phyloP scores from a whole-genome alignment of 2,113 vertebrate genomes.

The Bos javanicus region DNA sequence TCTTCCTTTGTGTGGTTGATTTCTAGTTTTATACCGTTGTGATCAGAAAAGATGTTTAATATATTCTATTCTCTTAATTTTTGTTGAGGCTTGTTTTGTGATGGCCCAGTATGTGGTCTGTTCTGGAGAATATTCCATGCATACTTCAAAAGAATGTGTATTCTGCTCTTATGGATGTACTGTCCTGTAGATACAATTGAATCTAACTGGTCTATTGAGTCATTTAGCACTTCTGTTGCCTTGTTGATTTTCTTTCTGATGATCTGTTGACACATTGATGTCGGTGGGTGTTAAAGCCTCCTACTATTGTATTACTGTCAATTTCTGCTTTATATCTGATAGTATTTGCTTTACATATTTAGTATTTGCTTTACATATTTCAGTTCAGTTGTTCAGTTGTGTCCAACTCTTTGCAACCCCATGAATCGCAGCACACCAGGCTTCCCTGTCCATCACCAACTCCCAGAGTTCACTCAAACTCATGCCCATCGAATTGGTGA shows the following conservation, averaged over 20 bases:
- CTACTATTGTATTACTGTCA: background rate
- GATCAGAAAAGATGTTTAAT: background rate
- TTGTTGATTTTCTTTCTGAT: background rate
- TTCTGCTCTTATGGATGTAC: background rate
- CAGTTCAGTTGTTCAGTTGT: too few species aligned
- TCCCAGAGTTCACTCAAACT: too few species aligned
- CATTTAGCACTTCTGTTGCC: background rate
- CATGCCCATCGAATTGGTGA: rapidly evolving
- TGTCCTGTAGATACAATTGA: background rate
- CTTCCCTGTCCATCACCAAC: too few species aligned
- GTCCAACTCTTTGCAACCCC: too few species aligned
- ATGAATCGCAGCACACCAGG: rapidly evolving
- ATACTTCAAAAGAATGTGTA: background rate
- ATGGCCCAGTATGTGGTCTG: background rate
- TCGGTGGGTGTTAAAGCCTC: background rate
- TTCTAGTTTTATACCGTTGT: background rate
- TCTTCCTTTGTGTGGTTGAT: background rate
- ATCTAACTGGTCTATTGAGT: background rate
- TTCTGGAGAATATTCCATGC: background rate
- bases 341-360: background rate
- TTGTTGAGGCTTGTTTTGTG: background rate
- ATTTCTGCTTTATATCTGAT: background rate
- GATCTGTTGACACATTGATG: background rate
- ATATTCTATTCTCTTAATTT: background rate
- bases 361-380: background rate